Percentiles rank a stretch among this genome's conserved stretches.
Conservation (phyloP, 1,140 invertebrate genomes). For the Hyposmocoma kahamanoa region DNA sequence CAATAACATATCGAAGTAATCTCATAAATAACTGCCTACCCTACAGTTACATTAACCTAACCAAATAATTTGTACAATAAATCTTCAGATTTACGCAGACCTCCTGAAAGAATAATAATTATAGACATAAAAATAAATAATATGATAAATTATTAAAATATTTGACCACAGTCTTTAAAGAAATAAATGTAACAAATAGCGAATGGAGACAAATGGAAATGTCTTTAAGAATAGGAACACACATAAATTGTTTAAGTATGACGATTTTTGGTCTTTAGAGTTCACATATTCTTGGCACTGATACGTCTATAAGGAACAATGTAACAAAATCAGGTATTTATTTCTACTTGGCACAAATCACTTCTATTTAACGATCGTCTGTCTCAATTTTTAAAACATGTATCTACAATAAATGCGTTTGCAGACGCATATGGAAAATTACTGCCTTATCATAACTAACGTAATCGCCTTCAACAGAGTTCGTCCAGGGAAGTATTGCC, state of each 20-base stretch:
- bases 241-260: constrained; percentile 35
- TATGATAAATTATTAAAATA: constrained; percentile 58
- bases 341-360: too few species aligned
- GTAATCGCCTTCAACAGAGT: too few species aligned
- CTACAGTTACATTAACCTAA: constrained; percentile 52
- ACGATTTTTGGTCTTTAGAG: constrained; percentile 53
- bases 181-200: constrained; percentile 47
- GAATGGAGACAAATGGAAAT: constrained; percentile 43
- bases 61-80: constrained; percentile 71
- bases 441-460: too few species aligned
- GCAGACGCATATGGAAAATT: too few species aligned
- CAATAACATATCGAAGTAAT: constrained; percentile 62
- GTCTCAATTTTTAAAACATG: too few species aligned
- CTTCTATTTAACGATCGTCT: too few species aligned
- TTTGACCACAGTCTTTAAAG: constrained; percentile 62
- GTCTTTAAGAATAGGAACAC: constrained; percentile 64
- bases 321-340: too few species aligned
- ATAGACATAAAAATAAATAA: constrained; percentile 68
- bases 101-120: constrained; percentile 44
- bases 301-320: too few species aligned
- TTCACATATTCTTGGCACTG: too few species aligned
- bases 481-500: too few species aligned
- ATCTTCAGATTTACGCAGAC: constrained; percentile 50
- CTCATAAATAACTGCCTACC: constrained; percentile 68
- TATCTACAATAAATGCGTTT: too few species aligned